phyloP scores from a whole-genome alignment of 2,113 vertebrate species.

The Epinephelus moara region DNA sequence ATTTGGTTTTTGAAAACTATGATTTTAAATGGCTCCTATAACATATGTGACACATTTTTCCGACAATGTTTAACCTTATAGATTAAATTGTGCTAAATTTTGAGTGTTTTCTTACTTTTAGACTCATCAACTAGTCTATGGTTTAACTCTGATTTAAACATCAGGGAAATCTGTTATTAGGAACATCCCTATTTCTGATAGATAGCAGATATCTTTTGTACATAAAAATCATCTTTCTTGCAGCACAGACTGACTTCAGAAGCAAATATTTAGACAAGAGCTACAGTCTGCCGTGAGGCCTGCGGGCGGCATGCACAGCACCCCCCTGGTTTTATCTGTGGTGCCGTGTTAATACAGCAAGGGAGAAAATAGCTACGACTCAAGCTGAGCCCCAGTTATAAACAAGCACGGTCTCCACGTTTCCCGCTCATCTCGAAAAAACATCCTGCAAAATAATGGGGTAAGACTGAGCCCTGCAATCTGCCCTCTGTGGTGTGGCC shows the following conservation, averaged over 20 bases:
- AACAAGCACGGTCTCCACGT: slow-evolving; percentile 46
- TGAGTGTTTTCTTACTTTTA: too few species aligned
- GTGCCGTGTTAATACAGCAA: background rate
- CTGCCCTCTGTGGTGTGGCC: slow-evolving; percentile 58
- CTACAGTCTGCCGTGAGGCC: background rate
- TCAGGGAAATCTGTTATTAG: too few species aligned
- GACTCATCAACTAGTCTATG: too few species aligned
- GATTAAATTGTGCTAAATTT: too few species aligned
- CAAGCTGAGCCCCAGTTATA: slow-evolving; percentile 30
- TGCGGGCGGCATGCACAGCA: background rate
- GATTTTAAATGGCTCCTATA: too few species aligned
- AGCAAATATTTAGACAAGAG: slow-evolving; percentile 8
- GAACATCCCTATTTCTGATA: too few species aligned
- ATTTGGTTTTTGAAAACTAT: too few species aligned
- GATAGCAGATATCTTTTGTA: background rate
- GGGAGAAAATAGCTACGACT: slow-evolving; percentile 28
- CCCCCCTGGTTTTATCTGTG: slow-evolving; percentile 2
- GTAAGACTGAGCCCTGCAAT: slow-evolving; percentile 63
- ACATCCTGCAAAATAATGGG: slow-evolving; percentile 68
- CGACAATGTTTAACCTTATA: too few species aligned
- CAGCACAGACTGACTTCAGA: background rate
- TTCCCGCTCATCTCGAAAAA: slow-evolving; percentile 48
- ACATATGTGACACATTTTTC: too few species aligned
- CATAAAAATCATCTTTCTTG: background rate
- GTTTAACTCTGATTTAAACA: too few species aligned